Evolutionary conservation across 2,888 invertebrate genomes (phyloP), one percentile per base, ranked within the genome.

Genomic region (Melanostoma scalare): DNA sequence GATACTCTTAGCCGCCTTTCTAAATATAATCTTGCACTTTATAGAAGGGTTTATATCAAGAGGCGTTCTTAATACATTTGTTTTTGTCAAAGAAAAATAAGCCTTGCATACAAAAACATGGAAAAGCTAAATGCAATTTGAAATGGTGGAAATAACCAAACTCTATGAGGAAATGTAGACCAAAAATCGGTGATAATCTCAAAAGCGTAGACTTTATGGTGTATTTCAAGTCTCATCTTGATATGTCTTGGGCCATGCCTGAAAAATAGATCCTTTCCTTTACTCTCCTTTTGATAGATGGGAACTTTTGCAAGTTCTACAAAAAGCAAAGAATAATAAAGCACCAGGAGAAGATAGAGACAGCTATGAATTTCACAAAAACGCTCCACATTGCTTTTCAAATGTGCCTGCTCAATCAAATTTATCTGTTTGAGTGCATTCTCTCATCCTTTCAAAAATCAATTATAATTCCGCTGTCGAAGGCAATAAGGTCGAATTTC

Each of bases 371-470:
- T 53, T 36, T 53, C 35, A 53, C 3, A 53, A 53, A 53, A 53
- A 53, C 6, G 35, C 35, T 53, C 35, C 35, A 35, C 33, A 2
- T 35, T 55, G 36, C 8, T 55, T 55, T 38, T 55, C 38, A 55
- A 2, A 38, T 38, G 48, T 48, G 30, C 30, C 56, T 56, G 5
- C 40, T 56, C 36, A 40, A 40, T 56, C 56, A 56, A 38, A 20
- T 38, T 30, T 56, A 38, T 40, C 38, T 38, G 2, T 9, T 30
- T 40, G 38, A 56, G 30, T 9, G 9, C 20, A 36, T 55, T 20
- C 36, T 36, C 4, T 55, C 55, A 10, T 55, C 36, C 36, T 36
- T 55, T 55, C 20, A 20, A 1, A 56, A 56, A 56, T 56, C 56
- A 9, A 56, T 56, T 38, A 56, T 56, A 4, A 56, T 38, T 4